Conservation (phyloP, 2,113 vertebrate genomes). For the Typhlomys cinereus region DNA sequence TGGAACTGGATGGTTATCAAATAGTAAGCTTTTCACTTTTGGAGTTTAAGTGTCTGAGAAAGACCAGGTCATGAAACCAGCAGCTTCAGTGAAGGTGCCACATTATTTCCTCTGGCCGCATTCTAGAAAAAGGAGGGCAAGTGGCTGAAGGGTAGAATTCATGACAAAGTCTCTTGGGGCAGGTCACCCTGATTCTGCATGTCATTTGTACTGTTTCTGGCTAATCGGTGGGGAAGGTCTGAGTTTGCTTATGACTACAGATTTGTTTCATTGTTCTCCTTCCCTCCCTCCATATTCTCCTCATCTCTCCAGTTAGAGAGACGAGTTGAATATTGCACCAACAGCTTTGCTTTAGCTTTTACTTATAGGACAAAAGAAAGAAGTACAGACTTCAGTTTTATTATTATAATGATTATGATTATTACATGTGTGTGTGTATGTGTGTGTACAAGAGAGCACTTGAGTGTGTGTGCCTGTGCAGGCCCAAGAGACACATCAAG, state of each 20-base stretch:
- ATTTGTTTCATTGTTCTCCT: neutral
- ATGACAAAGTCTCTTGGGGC: neutral
- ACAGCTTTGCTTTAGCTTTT: neutral
- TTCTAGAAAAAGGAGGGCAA: slow-evolving; percentile 27
- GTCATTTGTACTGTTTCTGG: neutral
- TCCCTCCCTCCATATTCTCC: neutral
- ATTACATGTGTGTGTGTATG: too few species aligned
- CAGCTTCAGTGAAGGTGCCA: neutral
- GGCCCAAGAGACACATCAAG: too few species aligned
- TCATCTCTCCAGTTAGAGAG: neutral
- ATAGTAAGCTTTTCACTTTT: slow-evolving; percentile 38
- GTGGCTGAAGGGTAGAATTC: neutral
- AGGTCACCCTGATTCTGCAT: neutral
- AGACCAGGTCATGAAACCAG: slow-evolving; percentile 36
- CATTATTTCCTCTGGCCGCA: slow-evolving; percentile 6
- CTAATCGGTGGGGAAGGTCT: neutral
- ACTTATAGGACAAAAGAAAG: neutral
- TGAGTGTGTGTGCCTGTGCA: too few species aligned
- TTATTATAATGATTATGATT: too few species aligned
- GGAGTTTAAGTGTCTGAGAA: slow-evolving; percentile 62
- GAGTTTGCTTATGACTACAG: neutral
- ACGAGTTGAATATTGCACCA: neutral
- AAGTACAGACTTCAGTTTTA: neutral
- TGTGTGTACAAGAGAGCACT: too few species aligned
- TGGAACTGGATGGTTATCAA: slow-evolving; percentile 44